A percentile compares a stretch with the other conserved stretches of the same genome.
Conservation (phyloP, 64 coral and sea anemone genomes). For the Orbicella faveolata region DNA sequence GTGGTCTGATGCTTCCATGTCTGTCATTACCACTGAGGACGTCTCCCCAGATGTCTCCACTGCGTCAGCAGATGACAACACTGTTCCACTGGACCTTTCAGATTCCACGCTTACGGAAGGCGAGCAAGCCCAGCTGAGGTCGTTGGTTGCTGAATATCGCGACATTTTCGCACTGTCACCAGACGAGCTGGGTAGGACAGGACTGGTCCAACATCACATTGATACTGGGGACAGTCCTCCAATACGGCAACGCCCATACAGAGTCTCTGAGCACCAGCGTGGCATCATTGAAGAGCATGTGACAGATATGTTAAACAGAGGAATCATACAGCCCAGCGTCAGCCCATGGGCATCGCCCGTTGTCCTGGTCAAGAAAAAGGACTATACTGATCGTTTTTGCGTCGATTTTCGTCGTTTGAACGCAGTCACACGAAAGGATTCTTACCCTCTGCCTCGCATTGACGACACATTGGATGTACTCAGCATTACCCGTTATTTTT, state of each 20-base stretch:
- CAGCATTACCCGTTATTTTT: not conserved
- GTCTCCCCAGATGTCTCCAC: not conserved
- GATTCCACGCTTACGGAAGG: not conserved
- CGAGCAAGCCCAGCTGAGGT: not conserved
- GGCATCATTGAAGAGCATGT: slow-evolving; percentile 32
- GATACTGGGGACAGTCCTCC: not conserved
- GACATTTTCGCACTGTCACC: not conserved
- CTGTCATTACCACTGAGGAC: not conserved
- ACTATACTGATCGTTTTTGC: not conserved
- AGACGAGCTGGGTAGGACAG: slow-evolving; percentile 18
- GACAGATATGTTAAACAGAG: slow-evolving; percentile 4
- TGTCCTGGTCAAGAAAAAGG: slow-evolving; percentile 6
- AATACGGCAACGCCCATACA: slow-evolving; percentile 22
- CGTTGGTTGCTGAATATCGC: not conserved
- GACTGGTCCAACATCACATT: slow-evolving; percentile 8
- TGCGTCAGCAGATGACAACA: not conserved
- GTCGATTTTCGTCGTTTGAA: slow-evolving; percentile 28
- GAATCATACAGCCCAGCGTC: not conserved
- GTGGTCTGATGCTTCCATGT: not conserved
- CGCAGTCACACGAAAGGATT: slow-evolving; percentile 5
- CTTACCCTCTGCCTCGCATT: slow-evolving; percentile 28
- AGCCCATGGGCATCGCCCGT: slow-evolving; percentile 1
- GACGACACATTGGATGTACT: not conserved
- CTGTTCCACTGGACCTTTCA: not conserved
- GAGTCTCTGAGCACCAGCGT: not conserved